phyloP scores from a whole-genome alignment of 2,888 invertebrate species.

The Boloria euphrosyne region DNA sequence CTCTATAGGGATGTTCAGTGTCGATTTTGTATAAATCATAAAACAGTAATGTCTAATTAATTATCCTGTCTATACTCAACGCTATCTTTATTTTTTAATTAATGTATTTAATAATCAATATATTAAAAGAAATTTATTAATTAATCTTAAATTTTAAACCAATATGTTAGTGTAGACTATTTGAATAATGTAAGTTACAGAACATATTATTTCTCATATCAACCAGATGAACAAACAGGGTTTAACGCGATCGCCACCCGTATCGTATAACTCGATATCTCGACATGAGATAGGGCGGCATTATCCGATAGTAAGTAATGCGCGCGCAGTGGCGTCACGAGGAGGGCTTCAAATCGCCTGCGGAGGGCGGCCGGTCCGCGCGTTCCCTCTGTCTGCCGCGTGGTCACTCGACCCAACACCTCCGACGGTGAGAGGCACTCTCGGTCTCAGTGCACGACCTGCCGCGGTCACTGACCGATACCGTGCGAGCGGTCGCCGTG shows the following conservation, averaged over 20 bases:
- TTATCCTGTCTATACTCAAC: not conserved
- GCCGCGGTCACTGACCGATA: slow-evolving; percentile 75
- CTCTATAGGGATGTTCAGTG: slow-evolving; percentile 78
- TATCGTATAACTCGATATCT: slow-evolving; percentile 77
- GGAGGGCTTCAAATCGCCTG: slow-evolving; percentile 79
- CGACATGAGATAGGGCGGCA: slow-evolving; percentile 76
- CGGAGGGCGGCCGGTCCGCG: slow-evolving; percentile 76
- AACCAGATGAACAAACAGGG: slow-evolving; percentile 55
- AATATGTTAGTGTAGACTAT: not conserved
- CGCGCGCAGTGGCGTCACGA: slow-evolving; percentile 78
- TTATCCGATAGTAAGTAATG: slow-evolving; percentile 68
- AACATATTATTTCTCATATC: slow-evolving; percentile 43
- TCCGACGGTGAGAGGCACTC: slow-evolving; percentile 64
- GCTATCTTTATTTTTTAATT: not conserved
- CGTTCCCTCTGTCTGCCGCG: slow-evolving; percentile 54
- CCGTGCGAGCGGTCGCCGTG: slow-evolving; percentile 43
- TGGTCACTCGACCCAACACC: slow-evolving; percentile 62
- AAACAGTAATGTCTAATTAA: not conserved
- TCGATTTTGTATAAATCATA: slow-evolving; percentile 54
- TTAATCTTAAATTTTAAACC: not conserved
- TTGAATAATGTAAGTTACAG: not conserved
- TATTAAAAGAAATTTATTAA: too few species aligned
- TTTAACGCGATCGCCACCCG: slow-evolving; percentile 63
- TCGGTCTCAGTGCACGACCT: slow-evolving; percentile 54
- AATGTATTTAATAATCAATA: not conserved